Evolutionary conservation across 2,888 invertebrate species (phyloP).

Genomic region (Chrysomela aeneicollis): DNA sequence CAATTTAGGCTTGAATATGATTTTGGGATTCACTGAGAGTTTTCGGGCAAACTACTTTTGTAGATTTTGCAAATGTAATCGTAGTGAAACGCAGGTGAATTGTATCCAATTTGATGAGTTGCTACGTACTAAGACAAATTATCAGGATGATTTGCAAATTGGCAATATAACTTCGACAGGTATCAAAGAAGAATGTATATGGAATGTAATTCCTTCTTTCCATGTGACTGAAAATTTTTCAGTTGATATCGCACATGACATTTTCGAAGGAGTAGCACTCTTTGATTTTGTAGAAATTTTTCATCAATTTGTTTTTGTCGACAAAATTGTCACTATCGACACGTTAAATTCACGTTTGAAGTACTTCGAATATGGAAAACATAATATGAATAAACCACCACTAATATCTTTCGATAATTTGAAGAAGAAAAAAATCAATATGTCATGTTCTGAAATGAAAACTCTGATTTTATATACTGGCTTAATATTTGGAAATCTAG

Average conservation of each 20-base stretch:
- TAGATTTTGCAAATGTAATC: conserved; percentile 38
- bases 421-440: conserved; percentile 34
- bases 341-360: conserved; percentile 29
- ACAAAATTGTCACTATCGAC: conserved; percentile 32
- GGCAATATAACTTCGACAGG: conserved; percentile 34
- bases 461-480: conserved; percentile 35
- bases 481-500: conserved; percentile 38
- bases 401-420: conserved; percentile 30
- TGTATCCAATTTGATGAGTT: conserved; percentile 16
- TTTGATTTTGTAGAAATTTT: conserved; percentile 36
- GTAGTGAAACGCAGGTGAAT: conserved; percentile 18
- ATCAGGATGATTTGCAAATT: conserved; percentile 27
- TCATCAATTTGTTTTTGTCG: conserved; percentile 33
- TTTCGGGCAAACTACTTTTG: conserved; percentile 41
- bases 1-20: conserved; percentile 42
- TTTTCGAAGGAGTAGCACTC: conserved; percentile 41
- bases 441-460: conserved; percentile 39
- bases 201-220: conserved; percentile 35
- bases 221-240: conserved; percentile 40
- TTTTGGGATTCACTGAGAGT: conserved; percentile 43
- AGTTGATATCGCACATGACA: conserved; percentile 43
- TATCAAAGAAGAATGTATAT: conserved; percentile 35
- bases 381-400: conserved; percentile 37
- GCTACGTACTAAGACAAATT: conserved; percentile 30
- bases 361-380: conserved; percentile 27